Evolutionary conservation across 2,113 vertebrate species (phyloP).

Genomic region (Setophaga coronata): DNA sequence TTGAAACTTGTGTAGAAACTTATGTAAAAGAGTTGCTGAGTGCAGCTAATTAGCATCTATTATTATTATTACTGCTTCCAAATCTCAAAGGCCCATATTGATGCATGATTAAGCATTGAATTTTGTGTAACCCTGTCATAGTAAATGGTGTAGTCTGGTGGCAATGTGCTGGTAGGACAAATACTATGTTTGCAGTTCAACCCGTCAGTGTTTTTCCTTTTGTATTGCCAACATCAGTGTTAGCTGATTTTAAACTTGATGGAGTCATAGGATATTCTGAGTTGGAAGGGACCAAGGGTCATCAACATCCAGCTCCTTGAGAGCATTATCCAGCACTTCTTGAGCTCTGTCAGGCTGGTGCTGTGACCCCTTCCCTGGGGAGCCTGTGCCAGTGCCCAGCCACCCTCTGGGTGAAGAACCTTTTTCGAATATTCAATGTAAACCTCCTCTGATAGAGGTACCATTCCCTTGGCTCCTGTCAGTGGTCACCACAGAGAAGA

Average conservation of each 20-base stretch:
- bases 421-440: background rate
- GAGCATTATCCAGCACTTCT: accelerated
- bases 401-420: background rate
- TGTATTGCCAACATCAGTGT: background rate
- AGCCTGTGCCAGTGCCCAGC: accelerated
- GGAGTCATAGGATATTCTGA: background rate
- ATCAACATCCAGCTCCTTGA: background rate
- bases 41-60: background rate
- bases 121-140: background rate
- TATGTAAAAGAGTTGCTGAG: background rate
- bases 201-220: background rate
- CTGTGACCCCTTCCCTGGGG: background rate
- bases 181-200: background rate
- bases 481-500: background rate
- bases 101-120: background rate
- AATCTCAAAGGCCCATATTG: background rate
- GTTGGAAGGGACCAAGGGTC: background rate
- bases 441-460: background rate
- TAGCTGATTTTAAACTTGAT: background rate
- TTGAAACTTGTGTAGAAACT: background rate
- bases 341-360: background rate
- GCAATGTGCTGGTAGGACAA: background rate
- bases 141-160: background rate
- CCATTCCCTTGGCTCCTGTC: background rate
- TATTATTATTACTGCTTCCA: background rate